Evolutionary conservation across 2,797 vertebrate genomes (phyloP).

Genomic region (Steatocranus sp.): DNA sequence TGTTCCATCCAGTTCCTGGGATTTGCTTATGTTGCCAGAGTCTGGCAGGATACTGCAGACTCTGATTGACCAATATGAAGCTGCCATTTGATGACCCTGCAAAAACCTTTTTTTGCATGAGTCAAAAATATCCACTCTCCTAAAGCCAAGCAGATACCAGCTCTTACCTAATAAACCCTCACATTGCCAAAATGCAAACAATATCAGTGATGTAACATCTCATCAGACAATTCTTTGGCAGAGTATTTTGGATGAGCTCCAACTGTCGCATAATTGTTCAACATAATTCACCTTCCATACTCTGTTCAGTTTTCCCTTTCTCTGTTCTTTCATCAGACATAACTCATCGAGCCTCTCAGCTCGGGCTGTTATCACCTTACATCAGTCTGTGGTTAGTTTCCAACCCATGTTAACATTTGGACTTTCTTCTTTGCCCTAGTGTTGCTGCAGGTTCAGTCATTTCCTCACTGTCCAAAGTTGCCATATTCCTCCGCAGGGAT

Average conservation of each 20-base stretch:
- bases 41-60: not conserved
- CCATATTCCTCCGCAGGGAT: not conserved
- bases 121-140: not conserved
- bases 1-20: not conserved
- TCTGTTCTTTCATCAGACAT: conserved; percentile 18
- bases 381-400: conserved; percentile 21
- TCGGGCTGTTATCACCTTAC: conserved; percentile 22
- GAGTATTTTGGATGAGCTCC: conserved; percentile 8
- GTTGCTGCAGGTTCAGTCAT: conserved; percentile 12
- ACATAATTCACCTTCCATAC: not conserved
- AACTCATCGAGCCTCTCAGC: conserved; percentile 22
- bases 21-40: not conserved
- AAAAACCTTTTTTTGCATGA: conserved; percentile 17
- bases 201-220: conserved; percentile 13
- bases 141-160: conserved; percentile 1
- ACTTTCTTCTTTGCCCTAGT: not conserved
- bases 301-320: not conserved
- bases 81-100: not conserved
- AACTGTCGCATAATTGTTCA: not conserved
- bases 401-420: conserved; percentile 18
- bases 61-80: not conserved
- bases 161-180: conserved; percentile 39
- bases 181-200: conserved; percentile 10
- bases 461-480: not conserved
- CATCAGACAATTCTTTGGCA: not conserved